A percentile compares a stretch with the other conserved stretches of the same genome.
These are phyloP conservation scores for Pomatostomus ruficeps DNA, from an alignment of 2,113 vertebrate species.

Conservation along the genomic window DNA sequence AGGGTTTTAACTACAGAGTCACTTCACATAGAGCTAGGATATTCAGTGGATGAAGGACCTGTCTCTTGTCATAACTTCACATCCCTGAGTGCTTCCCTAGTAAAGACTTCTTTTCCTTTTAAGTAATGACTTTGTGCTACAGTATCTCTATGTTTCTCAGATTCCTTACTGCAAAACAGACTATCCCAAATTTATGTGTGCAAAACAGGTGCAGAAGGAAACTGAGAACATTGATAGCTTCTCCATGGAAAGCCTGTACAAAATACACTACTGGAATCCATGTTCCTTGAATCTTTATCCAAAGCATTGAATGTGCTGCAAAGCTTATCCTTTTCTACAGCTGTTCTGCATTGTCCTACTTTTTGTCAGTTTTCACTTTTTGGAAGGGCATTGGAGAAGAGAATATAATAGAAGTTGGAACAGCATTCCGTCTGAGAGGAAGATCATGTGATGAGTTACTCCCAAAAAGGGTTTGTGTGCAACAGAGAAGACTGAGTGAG, in stretches of 20 bases:
- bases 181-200: accelerated
- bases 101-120: neutral
- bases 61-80: neutral
- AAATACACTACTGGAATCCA: neutral
- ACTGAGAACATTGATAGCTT: neutral
- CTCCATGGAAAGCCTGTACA: neutral
- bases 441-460: neutral
- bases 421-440: neutral
- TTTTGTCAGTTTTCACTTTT: neutral
- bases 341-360: neutral
- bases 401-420: neutral
- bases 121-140: neutral
- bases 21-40: neutral
- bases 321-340: neutral
- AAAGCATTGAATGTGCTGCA: neutral
- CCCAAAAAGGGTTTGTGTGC: neutral
- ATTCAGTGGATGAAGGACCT: neutral
- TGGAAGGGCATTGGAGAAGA: neutral
- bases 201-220: neutral
- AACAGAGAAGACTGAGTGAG: neutral
- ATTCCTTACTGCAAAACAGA: neutral
- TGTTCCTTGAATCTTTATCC: neutral
- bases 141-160: neutral
- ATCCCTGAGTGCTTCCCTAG: neutral
- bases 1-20: neutral